phyloP scores from a whole-genome alignment of 2,113 vertebrate species.

The Callocephalon fimbriatum region DNA sequence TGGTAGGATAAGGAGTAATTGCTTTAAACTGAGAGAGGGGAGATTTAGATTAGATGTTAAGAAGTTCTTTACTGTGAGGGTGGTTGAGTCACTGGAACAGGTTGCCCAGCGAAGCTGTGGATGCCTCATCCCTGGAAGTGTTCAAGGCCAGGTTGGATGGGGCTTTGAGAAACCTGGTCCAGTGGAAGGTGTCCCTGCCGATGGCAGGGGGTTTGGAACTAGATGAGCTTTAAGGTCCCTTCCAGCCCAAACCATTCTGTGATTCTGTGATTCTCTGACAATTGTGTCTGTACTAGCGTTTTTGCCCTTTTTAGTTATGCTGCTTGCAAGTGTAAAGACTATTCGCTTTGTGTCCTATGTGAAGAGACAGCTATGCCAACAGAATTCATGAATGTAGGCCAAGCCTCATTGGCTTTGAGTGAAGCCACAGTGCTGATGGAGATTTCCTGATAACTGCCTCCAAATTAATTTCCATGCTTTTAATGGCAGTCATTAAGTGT shows the following conservation, averaged over 20 bases:
- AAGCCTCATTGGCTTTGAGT: not conserved
- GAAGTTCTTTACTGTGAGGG: not conserved
- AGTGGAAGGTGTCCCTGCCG: not conserved
- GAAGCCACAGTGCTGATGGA: not conserved
- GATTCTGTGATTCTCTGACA: not conserved
- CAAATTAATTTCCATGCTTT: not conserved
- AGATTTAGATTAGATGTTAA: not conserved
- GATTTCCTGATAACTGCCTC: not conserved
- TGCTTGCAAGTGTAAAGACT: not conserved
- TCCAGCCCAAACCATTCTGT: not conserved
- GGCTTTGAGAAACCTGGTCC: not conserved
- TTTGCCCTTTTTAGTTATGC: not conserved
- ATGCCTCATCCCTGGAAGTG: not conserved
- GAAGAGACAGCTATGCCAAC: not conserved
- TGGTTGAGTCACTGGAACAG: not conserved
- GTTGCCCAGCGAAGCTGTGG: not conserved
- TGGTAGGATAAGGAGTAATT: not conserved
- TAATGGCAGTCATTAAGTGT: not conserved
- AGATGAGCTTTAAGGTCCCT: not conserved
- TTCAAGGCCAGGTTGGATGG: not conserved
- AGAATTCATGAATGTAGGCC: not conserved
- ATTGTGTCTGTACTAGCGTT: not conserved
- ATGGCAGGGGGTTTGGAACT: not conserved
- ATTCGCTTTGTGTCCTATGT: not conserved
- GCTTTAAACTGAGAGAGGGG: not conserved